Base-by-base conservation (phyloP, 2,888 invertebrate species). In the Yponomeuta plumbellus region DNA sequence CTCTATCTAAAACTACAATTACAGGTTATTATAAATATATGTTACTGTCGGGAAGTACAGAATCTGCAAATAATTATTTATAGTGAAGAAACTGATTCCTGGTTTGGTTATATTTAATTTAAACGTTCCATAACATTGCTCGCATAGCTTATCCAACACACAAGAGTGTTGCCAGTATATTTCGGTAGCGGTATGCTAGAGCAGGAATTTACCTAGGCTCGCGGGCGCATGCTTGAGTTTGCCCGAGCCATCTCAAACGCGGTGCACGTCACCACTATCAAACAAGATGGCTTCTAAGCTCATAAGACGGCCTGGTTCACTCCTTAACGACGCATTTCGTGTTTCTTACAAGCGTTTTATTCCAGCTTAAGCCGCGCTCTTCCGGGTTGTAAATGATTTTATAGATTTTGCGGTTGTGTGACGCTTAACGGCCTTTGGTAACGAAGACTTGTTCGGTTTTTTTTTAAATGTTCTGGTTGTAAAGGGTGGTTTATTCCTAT, bases 241-340 rank as follows among this genome's bases (percentile, higher is more conserved):
- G 2, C 8, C 20, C 21, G 22, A 13, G 21, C 23, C 13, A 34
- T 63, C 26, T 44, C 23, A 21, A 17, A 26, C 57, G 11, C 65
- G 26, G 34, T 26, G 17, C 56, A 65, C 65, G 65, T 65, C 13
- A 13, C 57, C n/a, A 63, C 44, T 40, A 40, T 63, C 63, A 22
- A 63, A 63, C 26, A 63, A 22, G 44, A 63, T 63, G 44, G 63
- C 63, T 22, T 44, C 40, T 11, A 20, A 40, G 17, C 61, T 58
- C 21, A 11, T 58, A 52, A 17, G 44, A 52, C 44, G 44, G 17
- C 3, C 44, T 17, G 44, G 44, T 17, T 52, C 44, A 52, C 17
- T 52, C 44, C 44, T 52, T 52, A 17, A 52, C 17, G 44, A 17
- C 8, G 44, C 44, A 52, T 52, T 52, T 52, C 5, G 44, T 52